phyloP scores from a whole-genome alignment of 1,140 invertebrate species.

The Drosophila ambigua region DNA sequence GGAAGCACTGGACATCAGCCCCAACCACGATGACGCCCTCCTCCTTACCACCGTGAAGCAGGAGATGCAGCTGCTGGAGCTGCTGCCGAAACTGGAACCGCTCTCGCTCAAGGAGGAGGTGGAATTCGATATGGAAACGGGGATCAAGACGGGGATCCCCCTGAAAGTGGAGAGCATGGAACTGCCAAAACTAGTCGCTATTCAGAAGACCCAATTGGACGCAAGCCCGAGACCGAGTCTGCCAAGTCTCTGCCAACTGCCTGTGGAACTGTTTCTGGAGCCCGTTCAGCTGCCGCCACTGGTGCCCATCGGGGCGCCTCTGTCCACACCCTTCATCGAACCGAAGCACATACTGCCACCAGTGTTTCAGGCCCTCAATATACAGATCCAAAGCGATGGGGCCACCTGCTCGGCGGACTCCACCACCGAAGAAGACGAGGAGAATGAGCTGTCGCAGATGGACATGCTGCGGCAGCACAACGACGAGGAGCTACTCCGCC shows the following conservation, averaged over 20 bases:
- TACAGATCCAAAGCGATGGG: constrained; percentile 54
- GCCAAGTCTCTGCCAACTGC: constrained; percentile 30
- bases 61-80: constrained; percentile 41
- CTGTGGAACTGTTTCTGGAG: constrained; percentile 53
- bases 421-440: constrained; percentile 43
- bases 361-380: constrained; percentile 48
- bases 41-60: constrained; percentile 30
- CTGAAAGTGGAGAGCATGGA: constrained; percentile 29
- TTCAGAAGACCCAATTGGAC: constrained; percentile 46
- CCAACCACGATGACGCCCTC: constrained; percentile 22
- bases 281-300: constrained; percentile 62
- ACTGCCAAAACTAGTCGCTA: constrained; percentile 70
- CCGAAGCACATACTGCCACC: constrained; percentile 43
- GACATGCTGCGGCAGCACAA: constrained; percentile 66
- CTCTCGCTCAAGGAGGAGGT: constrained; percentile 47
- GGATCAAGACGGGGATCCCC: constrained; percentile 7
- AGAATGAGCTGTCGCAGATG: constrained; percentile 63
- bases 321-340: constrained; percentile 66
- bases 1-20: not conserved
- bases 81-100: constrained; percentile 56
- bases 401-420: constrained; percentile 54
- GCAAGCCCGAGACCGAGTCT: constrained; percentile 7
- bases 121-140: constrained; percentile 6
- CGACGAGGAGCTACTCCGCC: constrained; percentile 57
- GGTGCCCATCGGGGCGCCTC: constrained; percentile 67